phyloP scores from a whole-genome alignment of 2,113 vertebrate genomes.

The Rhagologus leucostigma region DNA sequence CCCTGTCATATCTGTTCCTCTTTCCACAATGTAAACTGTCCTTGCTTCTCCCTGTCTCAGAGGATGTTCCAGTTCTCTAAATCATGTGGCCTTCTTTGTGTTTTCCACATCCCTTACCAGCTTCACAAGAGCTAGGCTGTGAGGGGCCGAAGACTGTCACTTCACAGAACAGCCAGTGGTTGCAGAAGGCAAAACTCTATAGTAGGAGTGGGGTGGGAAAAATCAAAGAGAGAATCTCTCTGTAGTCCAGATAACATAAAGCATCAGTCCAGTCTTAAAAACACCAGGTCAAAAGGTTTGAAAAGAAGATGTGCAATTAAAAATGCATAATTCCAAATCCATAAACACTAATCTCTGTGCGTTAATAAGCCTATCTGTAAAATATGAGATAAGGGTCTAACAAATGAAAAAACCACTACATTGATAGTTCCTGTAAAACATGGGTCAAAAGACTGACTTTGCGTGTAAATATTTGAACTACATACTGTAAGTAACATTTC shows the following conservation, averaged over 20 bases:
- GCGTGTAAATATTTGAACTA: slow-evolving; percentile 64
- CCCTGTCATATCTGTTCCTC: background rate
- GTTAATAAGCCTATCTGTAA: background rate
- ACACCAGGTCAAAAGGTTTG: background rate
- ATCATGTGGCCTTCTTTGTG: background rate
- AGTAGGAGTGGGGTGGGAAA: background rate
- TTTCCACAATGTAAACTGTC: background rate
- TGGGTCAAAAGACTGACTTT: slow-evolving; percentile 28
- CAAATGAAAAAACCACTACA: background rate
- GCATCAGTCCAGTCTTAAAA: background rate
- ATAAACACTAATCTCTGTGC: background rate
- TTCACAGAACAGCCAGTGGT: background rate
- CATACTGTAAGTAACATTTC: slow-evolving; percentile 51
- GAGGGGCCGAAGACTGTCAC: background rate
- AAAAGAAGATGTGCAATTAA: background rate
- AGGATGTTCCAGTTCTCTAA: background rate
- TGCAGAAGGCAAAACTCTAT: background rate
- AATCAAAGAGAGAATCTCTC: background rate
- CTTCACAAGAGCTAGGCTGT: background rate
- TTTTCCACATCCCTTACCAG: background rate
- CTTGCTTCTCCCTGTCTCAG: background rate
- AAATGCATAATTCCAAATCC: background rate
- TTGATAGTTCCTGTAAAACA: slow-evolving; percentile 52
- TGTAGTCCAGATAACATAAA: background rate
- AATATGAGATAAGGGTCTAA: background rate